Base-by-base conservation (phyloP, 2,888 invertebrate genomes). In the Masnerella sp. region DNA sequence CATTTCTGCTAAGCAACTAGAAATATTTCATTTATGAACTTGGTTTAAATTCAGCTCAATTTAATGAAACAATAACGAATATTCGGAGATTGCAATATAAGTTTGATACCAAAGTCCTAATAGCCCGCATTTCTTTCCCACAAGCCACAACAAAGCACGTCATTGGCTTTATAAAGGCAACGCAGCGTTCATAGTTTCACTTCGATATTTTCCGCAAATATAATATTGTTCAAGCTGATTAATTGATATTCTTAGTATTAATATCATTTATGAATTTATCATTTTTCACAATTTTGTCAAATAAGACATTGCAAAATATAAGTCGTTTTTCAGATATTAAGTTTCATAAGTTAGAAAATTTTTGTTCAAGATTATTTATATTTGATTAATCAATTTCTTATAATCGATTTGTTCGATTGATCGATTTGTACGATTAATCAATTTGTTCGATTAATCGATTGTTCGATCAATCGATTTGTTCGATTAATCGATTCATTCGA, bases 41-140 rank as follows among this genome's bases (percentile, higher is more conserved):
- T 9, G n/a, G 20, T 42, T 42, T 42, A 9, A 20, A 20, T 20
- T 18, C 42, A 20, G 17, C n/a, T 2, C 22, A 47, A 15, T 51
- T 51, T 51, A 25, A 62, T 62, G 62, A n/a, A 42, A 38, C 51
- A 62, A 62, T 51, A 17, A 5, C 51, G 49, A 62, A 32, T 51
- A 62, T 62, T 62, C 42, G 51, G 62, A 42, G 42, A 51, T 62
- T 62, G 15, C 30, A 32, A 22, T 34, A 17, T 42, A 15, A 58
- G 51, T 14, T 32, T 52, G 28, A 52, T 12, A 28, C 38, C 17
- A 22, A 54, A 54, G 40, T 40, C 25, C 54, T 58, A 58, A 58
- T 58, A 58, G 34, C 58, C 58, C 58, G 58, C 58, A 58, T 58
- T 58, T 58, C 43, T 58, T 58, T 58, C 43, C 58, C 58, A 15